phyloP scores from a whole-genome alignment of 2,113 vertebrate genomes.

The Eulemur rufifrons region DNA sequence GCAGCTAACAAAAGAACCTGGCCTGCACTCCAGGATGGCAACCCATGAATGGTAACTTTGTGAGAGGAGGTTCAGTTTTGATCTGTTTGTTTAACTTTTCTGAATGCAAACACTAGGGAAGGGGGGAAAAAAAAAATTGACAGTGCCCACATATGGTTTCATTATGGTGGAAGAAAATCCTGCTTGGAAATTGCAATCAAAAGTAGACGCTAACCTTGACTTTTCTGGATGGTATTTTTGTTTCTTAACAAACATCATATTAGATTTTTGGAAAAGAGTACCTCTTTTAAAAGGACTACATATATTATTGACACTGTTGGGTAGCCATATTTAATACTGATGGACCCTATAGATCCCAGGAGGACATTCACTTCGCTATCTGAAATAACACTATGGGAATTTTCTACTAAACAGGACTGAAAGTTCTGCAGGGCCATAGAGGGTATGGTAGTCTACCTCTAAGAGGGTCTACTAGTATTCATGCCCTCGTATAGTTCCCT shows the following conservation, averaged over 20 bases:
- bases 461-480: not conserved
- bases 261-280: not conserved
- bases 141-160: not conserved
- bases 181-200: not conserved
- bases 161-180: constrained; percentile 6
- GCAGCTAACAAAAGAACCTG: constrained; percentile 47
- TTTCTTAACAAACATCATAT: constrained; percentile 21
- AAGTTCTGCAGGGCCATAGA: not conserved
- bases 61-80: constrained; percentile 45
- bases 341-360: not conserved
- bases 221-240: not conserved
- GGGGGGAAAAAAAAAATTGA: constrained; percentile 1
- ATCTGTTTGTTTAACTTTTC: constrained; percentile 61
- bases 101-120: not conserved
- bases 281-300: not conserved
- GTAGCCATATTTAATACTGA: not conserved
- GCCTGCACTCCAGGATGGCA: constrained; percentile 8
- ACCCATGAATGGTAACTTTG: constrained; percentile 26
- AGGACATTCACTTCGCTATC: not conserved
- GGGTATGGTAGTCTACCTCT: not conserved
- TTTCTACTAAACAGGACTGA: not conserved
- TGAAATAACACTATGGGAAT: not conserved
- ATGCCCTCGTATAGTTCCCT: not conserved
- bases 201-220: constrained; percentile 26
- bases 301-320: not conserved